Evolutionary conservation across 2,113 vertebrate genomes (phyloP), one percentile per base, ranked within the genome.

Genomic region (Xyliphius kryptos): DNA sequence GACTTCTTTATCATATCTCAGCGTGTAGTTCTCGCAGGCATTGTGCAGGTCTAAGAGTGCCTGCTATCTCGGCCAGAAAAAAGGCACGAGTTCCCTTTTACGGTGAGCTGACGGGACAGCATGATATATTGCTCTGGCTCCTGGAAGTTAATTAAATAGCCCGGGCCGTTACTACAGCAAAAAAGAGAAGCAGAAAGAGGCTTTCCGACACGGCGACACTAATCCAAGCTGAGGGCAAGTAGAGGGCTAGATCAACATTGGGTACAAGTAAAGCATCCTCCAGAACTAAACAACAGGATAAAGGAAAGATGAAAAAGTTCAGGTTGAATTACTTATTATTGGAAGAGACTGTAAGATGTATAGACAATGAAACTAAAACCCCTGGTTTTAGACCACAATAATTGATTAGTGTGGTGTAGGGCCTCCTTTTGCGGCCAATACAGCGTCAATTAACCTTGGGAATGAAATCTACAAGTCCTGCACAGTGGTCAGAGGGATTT

Each of bases 91-190:
- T 57, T 60, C 59, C 66, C 52, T 75, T 75, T 72, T 51, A 58
- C 55, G 67, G 57, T 72, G 68, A 77, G 81, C 66, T 85, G 83
- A 82, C 80, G 81, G 78, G 68, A 71, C 76, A 71, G 71, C 68
- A 70, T 87, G 83, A 87, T 87, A 77, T 82, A 86, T 83, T 81
- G 82, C 81, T 79, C 69, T 47, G 67, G 69, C 72, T 78, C 71
- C 76, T 72, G 73, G 78, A 83, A 86, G 82, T 85, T 85, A 86
- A 88, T 87, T 83, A 87, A 83, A 85, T 76, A 79, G 75, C 77
- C 78, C 66, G 80, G 66, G 77, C 76, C 80, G 82, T 79, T 78
- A 75, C 79, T 74, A 69, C 71, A 75, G 68, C 6, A 5, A 69
- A 19, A 55, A 47, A 66, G 54, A 3, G 21, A 48, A 53, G 48